Evolutionary conservation across 2,888 invertebrate species (phyloP).

Genomic region (Dicyrtomina minuta): DNA sequence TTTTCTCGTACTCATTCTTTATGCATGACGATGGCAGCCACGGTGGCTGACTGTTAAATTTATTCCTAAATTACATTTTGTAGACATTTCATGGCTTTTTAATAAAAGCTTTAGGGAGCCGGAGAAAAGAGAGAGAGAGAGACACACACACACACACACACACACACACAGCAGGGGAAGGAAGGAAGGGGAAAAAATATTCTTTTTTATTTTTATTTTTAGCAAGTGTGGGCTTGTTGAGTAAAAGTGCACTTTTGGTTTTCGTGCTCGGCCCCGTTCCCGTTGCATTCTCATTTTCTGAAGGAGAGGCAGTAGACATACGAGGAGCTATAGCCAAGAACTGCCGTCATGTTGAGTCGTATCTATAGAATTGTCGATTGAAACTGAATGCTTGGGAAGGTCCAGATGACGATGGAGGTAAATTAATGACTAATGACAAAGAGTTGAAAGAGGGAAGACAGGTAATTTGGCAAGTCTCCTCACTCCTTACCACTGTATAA

Average conservation of each 20-base stretch:
- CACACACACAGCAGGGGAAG: background rate
- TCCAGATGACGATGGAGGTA: conserved; percentile 36
- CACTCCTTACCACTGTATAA: conserved; percentile 30
- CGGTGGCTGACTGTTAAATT: no score
- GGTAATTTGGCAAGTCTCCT: conserved; percentile 50
- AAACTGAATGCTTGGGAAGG: conserved; percentile 30
- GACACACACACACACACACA: background rate
- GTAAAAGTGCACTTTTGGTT: conserved; percentile 25
- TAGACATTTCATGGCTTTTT: no score
- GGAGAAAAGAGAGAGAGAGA: background rate
- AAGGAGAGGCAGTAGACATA: background rate
- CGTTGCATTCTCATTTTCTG: conserved; percentile 27
- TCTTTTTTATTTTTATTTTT: conserved; percentile 10
- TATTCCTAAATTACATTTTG: no score
- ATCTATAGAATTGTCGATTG: background rate
- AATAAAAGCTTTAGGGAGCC: no score
- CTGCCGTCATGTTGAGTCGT: background rate
- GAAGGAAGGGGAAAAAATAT: background rate
- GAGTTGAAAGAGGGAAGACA: conserved; percentile 39
- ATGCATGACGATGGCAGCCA: no score
- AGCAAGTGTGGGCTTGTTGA: conserved; percentile 13
- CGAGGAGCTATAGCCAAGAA: background rate
- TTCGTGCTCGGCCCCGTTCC: no score
- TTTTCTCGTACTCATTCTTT: no score
- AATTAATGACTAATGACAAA: conserved; percentile 44